Percentiles rank a stretch among this genome's conserved stretches.
phyloP scores from a whole-genome alignment of 2,797 vertebrate species.

The Sandelia bainsii region DNA sequence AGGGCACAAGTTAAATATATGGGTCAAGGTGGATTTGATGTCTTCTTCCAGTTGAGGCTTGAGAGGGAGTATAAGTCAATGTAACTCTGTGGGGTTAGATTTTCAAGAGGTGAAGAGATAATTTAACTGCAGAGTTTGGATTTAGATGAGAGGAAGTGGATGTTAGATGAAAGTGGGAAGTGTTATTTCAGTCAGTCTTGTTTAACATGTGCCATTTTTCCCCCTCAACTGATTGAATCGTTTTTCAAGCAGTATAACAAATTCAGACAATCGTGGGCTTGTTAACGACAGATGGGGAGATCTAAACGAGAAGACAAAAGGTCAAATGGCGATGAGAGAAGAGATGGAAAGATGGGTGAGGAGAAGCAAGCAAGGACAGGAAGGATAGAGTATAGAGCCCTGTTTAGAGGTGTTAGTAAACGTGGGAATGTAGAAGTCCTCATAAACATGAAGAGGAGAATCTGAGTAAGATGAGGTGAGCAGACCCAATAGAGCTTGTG shows the following conservation, averaged over 20 bases:
- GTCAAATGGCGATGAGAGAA: not conserved
- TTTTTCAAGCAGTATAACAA: conserved; percentile 11
- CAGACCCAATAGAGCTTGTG: conserved; percentile 5
- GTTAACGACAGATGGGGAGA: conserved; percentile 1
- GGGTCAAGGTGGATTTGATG: conserved; percentile 4
- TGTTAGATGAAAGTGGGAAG: conserved; percentile 12
- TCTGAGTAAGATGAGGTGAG: conserved; percentile 22
- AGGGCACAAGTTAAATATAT: not conserved
- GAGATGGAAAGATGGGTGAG: not conserved
- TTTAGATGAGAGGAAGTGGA: conserved; percentile 6
- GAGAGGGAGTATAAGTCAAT: not conserved
- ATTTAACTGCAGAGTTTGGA: conserved; percentile 1
- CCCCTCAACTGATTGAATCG: not conserved
- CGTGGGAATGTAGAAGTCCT: not conserved
- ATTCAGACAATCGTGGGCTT: conserved; percentile 12
- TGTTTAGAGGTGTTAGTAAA: conserved; percentile 17
- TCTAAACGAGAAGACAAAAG: not conserved
- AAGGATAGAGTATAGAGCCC: not conserved
- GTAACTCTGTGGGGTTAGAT: not conserved
- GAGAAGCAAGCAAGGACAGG: not conserved
- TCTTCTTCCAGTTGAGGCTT: not conserved
- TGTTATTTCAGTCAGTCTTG: conserved; percentile 8
- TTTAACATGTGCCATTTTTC: not conserved
- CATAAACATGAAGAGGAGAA: conserved; percentile 31
- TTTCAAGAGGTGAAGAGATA: not conserved